Evolutionary conservation across 2,113 vertebrate species (phyloP).

Genomic region (Odontophorus gujanensis): DNA sequence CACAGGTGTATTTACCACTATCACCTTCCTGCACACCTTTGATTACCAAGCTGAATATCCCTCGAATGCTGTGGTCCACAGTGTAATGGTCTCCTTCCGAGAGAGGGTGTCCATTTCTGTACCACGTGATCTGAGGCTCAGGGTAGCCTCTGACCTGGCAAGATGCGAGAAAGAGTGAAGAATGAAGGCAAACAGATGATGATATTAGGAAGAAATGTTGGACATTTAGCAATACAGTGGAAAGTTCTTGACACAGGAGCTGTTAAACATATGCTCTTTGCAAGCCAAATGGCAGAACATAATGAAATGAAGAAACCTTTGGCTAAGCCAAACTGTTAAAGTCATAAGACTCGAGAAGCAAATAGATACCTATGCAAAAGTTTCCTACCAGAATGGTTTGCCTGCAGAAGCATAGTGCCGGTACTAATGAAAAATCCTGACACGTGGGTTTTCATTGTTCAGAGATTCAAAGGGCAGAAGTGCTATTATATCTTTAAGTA

Average conservation of each 20-base stretch:
- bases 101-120: constrained; percentile 84
- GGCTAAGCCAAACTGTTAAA: constrained; percentile 35
- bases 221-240: constrained; percentile 44
- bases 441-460: background rate
- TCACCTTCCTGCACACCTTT: constrained; percentile 80
- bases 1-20: constrained; percentile 89
- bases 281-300: constrained; percentile 63
- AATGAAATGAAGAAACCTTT: constrained; percentile 24
- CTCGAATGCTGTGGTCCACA: constrained; percentile 78
- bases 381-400: background rate
- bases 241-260: constrained; percentile 57
- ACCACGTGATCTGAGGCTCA: constrained; percentile 90
- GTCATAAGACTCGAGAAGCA: background rate
- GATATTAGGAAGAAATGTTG: constrained; percentile 62
- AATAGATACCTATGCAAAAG: background rate
- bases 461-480: background rate
- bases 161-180: background rate
- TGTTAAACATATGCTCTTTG: constrained; percentile 54
- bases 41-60: constrained; percentile 87
- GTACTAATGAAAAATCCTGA: background rate
- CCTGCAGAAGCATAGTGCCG: background rate
- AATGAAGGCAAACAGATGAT: constrained; percentile 38
- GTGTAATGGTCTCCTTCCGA: constrained; percentile 76
- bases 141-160: constrained; percentile 89
- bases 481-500: background rate